Percentiles rank a stretch among this genome's conserved stretches.
Evolutionary conservation across 2,888 invertebrate species (phyloP).

Genomic region (Cabera pusaria): DNA sequence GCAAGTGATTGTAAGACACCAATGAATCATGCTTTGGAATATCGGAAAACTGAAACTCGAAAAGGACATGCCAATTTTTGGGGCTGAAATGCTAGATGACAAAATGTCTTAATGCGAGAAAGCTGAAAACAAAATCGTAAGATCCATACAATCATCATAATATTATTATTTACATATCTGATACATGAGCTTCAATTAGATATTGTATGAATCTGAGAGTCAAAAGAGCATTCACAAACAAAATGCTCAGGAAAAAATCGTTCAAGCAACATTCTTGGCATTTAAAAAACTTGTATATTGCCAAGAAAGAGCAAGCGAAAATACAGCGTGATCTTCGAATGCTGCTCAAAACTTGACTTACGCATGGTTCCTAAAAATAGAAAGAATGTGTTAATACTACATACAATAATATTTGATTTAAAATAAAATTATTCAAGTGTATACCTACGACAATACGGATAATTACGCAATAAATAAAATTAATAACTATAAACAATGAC

Average conservation of each 20-base stretch:
- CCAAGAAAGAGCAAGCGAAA: constrained; percentile 63
- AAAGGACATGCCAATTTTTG: constrained; percentile 50
- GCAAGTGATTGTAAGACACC: constrained; percentile 61
- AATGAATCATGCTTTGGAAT: constrained; percentile 64
- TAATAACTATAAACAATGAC: too few relatives aligned
- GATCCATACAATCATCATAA: constrained; percentile 47
- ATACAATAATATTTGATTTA: too few relatives aligned
- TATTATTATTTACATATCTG: constrained; percentile 5
- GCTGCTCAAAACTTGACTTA: constrained; percentile 76
- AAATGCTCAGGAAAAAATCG: constrained; percentile 38
- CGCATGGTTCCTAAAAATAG: constrained; percentile 83
- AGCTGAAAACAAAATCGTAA: constrained; percentile 50
- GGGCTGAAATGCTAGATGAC: constrained; percentile 32
- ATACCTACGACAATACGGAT: too few relatives aligned
- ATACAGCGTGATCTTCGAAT: constrained; percentile 64
- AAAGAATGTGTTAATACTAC: constrained; percentile 58
- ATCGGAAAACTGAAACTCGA: constrained; percentile 32
- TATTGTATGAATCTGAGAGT: constrained; percentile 45
- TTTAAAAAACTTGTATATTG: constrained; percentile 44
- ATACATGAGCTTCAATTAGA: constrained; percentile 15
- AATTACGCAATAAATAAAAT: too few relatives aligned
- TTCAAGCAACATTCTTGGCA: constrained; percentile 56
- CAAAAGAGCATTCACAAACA: constrained; percentile 14
- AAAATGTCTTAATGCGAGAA: constrained; percentile 41
- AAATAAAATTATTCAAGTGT: too few relatives aligned